These are phyloP conservation scores for Sclerurus mexicanus DNA, from an alignment of 2,113 vertebrate genomes.

Conservation along the genomic window DNA sequence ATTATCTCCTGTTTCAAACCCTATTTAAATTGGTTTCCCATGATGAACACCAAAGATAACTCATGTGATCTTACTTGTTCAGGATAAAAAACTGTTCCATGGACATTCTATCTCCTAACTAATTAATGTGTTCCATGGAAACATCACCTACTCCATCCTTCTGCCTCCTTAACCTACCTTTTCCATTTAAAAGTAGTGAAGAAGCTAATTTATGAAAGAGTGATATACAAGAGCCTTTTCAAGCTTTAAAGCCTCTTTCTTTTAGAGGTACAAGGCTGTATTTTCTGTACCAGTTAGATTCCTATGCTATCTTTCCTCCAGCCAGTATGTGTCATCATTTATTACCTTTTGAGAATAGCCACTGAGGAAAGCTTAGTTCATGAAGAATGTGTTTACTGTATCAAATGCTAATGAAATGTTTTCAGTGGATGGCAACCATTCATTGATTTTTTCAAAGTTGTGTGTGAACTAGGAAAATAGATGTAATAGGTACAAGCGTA, in stretches of 20 bases:
- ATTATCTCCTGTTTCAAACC: neutral
- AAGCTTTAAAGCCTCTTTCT: neutral
- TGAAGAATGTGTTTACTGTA: slow-evolving; percentile 4
- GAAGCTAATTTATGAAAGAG: neutral
- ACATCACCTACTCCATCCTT: neutral
- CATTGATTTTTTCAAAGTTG: slow-evolving; percentile 22
- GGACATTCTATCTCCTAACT: neutral
- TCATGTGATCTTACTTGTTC: neutral
- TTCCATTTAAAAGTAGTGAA: neutral
- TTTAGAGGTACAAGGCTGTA: neutral
- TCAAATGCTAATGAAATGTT: neutral
- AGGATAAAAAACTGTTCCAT: neutral
- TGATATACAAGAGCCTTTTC: neutral
- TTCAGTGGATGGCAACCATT: neutral
- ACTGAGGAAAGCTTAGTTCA: neutral
- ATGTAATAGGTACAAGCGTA: neutral
- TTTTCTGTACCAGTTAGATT: neutral
- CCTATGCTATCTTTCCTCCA: neutral
- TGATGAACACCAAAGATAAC: neutral
- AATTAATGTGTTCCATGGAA: neutral
- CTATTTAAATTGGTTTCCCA: neutral
- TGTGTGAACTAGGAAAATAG: neutral
- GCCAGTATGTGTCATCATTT: neutral
- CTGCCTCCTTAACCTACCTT: neutral
- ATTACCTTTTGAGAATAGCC: neutral